A percentile compares a stretch with the other conserved stretches of the same genome.
phyloP scores from a whole-genome alignment of 2,113 vertebrate genomes.

The Tauraco erythrolophus region DNA sequence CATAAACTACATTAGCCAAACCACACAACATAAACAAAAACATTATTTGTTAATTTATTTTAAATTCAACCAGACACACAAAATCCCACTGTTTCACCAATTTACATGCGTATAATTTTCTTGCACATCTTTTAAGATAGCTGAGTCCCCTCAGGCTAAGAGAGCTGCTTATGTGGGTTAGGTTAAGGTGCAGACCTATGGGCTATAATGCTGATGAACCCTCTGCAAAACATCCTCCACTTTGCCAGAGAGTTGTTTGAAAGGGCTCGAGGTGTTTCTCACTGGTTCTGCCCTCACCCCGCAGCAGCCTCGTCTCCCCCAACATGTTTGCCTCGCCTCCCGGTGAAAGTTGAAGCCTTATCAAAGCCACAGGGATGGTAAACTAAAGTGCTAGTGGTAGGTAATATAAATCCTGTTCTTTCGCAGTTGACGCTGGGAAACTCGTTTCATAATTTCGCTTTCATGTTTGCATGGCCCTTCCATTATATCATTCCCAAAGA shows the following conservation, averaged over 20 bases:
- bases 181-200: background rate
- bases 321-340: rapidly evolving
- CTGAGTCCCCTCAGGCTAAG: background rate
- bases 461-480: background rate
- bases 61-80: background rate
- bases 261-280: background rate
- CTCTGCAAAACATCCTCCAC: background rate
- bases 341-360: background rate
- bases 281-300: background rate
- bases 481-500: background rate
- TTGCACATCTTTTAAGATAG: background rate
- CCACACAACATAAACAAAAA: background rate
- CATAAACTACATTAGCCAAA: background rate
- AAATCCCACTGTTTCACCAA: background rate
- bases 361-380: background rate
- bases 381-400: background rate
- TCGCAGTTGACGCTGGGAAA: background rate
- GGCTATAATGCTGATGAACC: background rate
- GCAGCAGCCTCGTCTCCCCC: background rate
- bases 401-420: background rate
- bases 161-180: background rate
- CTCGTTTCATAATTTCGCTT: background rate
- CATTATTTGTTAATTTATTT: background rate
- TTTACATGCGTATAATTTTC: background rate
- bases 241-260: background rate